These are phyloP conservation scores for Beaufortia kweichowensis DNA, from an alignment of 2,113 vertebrate species.

Conservation along the genomic window DNA sequence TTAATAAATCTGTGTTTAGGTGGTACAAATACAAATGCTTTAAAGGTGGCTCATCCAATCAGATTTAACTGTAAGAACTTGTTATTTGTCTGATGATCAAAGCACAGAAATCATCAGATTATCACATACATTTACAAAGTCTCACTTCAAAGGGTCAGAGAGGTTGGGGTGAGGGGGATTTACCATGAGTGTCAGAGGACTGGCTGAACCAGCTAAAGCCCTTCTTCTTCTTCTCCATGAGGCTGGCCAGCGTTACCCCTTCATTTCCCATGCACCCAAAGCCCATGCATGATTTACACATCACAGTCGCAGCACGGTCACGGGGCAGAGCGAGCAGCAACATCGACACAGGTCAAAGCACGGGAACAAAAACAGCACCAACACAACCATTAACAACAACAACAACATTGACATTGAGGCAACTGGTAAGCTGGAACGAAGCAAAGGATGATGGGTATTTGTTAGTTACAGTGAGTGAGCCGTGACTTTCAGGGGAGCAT, in stretches of 20 bases:
- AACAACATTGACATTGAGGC: slow-evolving; percentile 62
- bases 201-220: slow-evolving; percentile 92
- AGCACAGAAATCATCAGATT: background rate
- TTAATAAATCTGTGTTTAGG: background rate
- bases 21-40: too few species aligned
- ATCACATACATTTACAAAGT: background rate
- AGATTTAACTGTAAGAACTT: too few species aligned
- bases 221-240: slow-evolving; percentile 97
- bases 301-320: slow-evolving; percentile 80
- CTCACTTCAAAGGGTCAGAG: slow-evolving; percentile 44
- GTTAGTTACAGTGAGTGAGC: slow-evolving; percentile 64
- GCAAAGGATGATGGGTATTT: slow-evolving; percentile 63
- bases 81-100: too few species aligned
- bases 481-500: slow-evolving; percentile 33
- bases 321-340: slow-evolving; percentile 69
- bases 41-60: too few species aligned
- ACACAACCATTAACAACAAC: slow-evolving; percentile 67
- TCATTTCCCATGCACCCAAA: slow-evolving; percentile 84
- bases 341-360: slow-evolving; percentile 75
- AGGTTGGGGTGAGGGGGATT: slow-evolving; percentile 71
- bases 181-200: slow-evolving; percentile 95
- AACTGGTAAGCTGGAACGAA: slow-evolving; percentile 63
- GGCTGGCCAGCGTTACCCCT: slow-evolving; percentile 95
- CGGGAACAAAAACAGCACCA: slow-evolving; percentile 60
- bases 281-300: slow-evolving; percentile 79